Conservation (phyloP, 2,113 vertebrate genomes). For the Apodemus speciosus region DNA sequence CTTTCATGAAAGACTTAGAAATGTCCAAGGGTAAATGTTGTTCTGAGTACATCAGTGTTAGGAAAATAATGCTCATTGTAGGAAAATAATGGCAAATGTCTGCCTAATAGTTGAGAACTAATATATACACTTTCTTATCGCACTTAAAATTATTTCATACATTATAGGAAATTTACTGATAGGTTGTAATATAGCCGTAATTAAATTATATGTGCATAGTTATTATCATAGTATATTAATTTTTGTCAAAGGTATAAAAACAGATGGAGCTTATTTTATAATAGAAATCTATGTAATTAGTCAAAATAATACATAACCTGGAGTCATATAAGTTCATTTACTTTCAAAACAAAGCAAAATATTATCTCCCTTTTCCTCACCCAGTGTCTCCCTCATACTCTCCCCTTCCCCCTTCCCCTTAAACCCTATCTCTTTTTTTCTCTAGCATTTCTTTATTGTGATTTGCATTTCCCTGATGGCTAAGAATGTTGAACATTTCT, state of each 20-base stretch:
- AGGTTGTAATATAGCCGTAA: not conserved
- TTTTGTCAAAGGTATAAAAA: not conserved
- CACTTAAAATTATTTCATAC: constrained; percentile 2
- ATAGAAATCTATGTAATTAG: not conserved
- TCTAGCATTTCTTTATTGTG: not conserved
- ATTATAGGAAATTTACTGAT: not conserved
- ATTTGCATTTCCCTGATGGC: no score
- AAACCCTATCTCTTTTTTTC: fast-evolving
- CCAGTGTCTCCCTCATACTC: not conserved
- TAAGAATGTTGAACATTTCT: no score
- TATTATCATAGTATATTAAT: constrained; percentile 41
- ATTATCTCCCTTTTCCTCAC: not conserved
- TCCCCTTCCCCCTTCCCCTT: not conserved
- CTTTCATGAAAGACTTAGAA: not conserved
- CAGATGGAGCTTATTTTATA: not conserved
- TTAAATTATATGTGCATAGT: not conserved
- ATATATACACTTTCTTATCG: not conserved
- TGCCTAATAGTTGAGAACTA: not conserved
- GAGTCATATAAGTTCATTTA: not conserved
- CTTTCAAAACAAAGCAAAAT: not conserved
- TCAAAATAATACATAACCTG: constrained; percentile 16
- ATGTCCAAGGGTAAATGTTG: not conserved
- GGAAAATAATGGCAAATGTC: not conserved
- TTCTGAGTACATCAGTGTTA: not conserved
- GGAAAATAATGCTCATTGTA: not conserved